These are phyloP conservation scores for Odocoileus virginianus DNA, from an alignment of 2,113 vertebrate species.

Conservation along the genomic window DNA sequence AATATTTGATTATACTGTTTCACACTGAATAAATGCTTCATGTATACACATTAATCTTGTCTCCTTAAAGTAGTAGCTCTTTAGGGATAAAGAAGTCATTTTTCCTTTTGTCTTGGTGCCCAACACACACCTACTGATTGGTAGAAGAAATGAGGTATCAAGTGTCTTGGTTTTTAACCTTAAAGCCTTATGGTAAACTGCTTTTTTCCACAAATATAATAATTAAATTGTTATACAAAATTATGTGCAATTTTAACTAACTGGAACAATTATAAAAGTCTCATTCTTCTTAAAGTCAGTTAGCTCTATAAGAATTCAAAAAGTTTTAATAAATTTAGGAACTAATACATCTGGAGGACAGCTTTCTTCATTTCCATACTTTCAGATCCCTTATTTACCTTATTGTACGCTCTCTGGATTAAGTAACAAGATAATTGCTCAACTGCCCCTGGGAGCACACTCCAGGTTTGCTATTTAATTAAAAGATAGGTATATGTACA, in stretches of 20 bases:
- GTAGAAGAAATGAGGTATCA: not conserved
- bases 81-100: not conserved
- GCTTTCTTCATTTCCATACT: not conserved
- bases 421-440: conserved; percentile 56
- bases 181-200: not conserved
- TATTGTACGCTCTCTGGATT: conserved; percentile 24
- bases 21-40: not conserved
- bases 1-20: conserved; percentile 22
- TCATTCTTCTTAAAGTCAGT: conserved; percentile 9
- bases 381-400: conserved; percentile 30
- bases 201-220: not conserved
- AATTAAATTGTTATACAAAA: not conserved
- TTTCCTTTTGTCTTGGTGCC: conserved; percentile 1
- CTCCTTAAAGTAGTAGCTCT: not conserved
- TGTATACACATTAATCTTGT: not conserved
- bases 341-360: not conserved
- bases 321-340: conserved; percentile 15
- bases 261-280: not conserved
- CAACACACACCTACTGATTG: not conserved
- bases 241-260: not conserved
- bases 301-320: not conserved
- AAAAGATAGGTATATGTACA: conserved; percentile 24
- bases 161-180: not conserved
- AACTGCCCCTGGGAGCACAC: conserved; percentile 5
- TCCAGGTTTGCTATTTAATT: conserved; percentile 43